phyloP scores from a whole-genome alignment of 2,113 vertebrate species.

The Pterophyllum scalare region DNA sequence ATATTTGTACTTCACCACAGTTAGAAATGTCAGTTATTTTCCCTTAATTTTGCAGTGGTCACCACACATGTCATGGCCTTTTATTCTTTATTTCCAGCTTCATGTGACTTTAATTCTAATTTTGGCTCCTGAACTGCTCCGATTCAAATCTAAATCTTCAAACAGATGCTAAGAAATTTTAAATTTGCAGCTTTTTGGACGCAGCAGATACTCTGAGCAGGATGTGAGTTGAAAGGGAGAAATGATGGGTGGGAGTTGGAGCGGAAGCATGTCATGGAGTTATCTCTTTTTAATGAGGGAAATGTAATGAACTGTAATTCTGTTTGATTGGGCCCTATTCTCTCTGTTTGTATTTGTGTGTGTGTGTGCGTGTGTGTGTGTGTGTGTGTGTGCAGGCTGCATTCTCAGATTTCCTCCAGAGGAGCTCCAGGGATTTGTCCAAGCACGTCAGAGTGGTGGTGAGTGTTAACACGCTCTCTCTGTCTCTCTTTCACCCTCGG shows the following conservation, averaged over 20 bases:
- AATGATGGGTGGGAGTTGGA: slow-evolving; percentile 8
- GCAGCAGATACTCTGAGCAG: not conserved
- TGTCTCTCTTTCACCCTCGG: slow-evolving; percentile 11
- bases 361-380: slow-evolving; percentile 12
- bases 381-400: slow-evolving; percentile 85
- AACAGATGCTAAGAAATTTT: not conserved
- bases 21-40: too few relatives aligned
- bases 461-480: slow-evolving; percentile 75
- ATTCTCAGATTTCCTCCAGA: slow-evolving; percentile 96
- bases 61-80: too few relatives aligned
- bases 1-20: too few relatives aligned
- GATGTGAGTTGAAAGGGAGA: not conserved
- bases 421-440: slow-evolving; percentile 96
- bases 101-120: not conserved
- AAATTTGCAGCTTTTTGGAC: not conserved
- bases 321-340: slow-evolving; percentile 41
- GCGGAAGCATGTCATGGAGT: slow-evolving; percentile 20
- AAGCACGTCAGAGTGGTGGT: slow-evolving; percentile 97
- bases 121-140: not conserved
- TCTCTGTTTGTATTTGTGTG: not conserved
- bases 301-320: slow-evolving; percentile 54
- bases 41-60: too few relatives aligned
- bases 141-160: not conserved
- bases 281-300: slow-evolving; percentile 51
- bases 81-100: not conserved